Conservation (phyloP, 2,888 invertebrate genomes). For the Mythimna ferrago region DNA sequence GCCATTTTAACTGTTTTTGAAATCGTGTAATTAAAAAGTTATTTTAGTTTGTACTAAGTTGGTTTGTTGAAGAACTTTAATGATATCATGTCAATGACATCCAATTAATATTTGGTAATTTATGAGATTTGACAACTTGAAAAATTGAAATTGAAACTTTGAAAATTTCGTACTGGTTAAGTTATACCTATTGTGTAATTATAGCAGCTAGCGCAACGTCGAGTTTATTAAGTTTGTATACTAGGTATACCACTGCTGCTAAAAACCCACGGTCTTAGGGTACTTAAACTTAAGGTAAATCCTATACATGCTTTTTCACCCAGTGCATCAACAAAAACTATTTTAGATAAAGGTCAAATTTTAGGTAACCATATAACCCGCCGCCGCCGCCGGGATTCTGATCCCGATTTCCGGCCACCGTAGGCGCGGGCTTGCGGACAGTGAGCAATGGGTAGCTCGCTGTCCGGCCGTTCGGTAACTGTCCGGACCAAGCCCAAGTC, state of each 20-base stretch:
- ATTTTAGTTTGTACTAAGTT: neutral
- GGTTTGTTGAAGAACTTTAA: neutral
- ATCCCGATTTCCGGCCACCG: no score
- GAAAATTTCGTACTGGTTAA: neutral
- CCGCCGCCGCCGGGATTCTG: no score
- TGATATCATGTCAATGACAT: constrained; percentile 5
- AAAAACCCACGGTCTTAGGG: neutral
- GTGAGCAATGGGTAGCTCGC: no score
- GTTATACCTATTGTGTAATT: neutral
- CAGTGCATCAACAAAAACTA: neutral
- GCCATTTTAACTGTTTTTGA: no score
- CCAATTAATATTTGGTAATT: constrained; percentile 1
- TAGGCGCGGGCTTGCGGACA: no score
- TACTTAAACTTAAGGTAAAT: neutral
- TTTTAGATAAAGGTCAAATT: no score
- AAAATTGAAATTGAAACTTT: no score
- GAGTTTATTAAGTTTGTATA: neutral
- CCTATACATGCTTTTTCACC: neutral
- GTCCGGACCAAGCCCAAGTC: no score
- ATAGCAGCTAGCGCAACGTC: neutral
- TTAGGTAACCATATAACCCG: no score
- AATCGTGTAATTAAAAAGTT: neutral
- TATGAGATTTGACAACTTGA: neutral
- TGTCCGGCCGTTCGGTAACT: no score
- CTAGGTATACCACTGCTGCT: neutral